phyloP scores from a whole-genome alignment of 2,888 invertebrate species.

The Brenthis ino region DNA sequence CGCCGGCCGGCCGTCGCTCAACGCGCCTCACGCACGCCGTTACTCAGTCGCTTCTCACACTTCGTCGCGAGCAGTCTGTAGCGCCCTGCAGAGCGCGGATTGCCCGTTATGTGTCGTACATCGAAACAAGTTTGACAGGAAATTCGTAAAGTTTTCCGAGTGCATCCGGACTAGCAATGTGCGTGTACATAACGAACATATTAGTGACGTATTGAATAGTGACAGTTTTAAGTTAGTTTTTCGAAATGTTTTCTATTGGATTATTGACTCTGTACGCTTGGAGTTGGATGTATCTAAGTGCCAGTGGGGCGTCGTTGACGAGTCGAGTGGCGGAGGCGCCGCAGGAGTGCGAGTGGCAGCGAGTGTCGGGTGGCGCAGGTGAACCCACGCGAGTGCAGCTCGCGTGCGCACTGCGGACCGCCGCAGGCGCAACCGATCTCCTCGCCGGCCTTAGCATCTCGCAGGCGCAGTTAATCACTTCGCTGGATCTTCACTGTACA shows the following conservation, averaged over 20 bases:
- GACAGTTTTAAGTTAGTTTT: conserved; percentile 75
- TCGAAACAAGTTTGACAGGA: conserved; percentile 82
- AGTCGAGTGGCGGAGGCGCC: conserved; percentile 84
- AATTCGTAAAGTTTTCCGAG: conserved; percentile 78
- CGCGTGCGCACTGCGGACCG: conserved; percentile 85
- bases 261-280: conserved; percentile 69
- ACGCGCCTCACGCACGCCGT: conserved; percentile 65
- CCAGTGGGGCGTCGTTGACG: conserved; percentile 73
- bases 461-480: conserved; percentile 86
- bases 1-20: conserved; percentile 47
- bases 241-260: conserved; percentile 76
- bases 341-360: conserved; percentile 88
- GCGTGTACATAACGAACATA: conserved; percentile 67
- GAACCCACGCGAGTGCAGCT: conserved; percentile 83
- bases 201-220: conserved; percentile 76
- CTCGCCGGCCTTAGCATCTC: conserved; percentile 84
- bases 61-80: conserved; percentile 56
- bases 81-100: conserved; percentile 54
- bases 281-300: conserved; percentile 68
- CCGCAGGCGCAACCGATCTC: conserved; percentile 85
- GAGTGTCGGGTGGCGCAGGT: conserved; percentile 77
- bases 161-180: conserved; percentile 73
- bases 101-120: conserved; percentile 77
- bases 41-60: conserved; percentile 69
- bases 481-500: conserved; percentile 86